Evolutionary conservation across 2,797 vertebrate genomes (phyloP).

Genomic region (Spheniscus humboldti): DNA sequence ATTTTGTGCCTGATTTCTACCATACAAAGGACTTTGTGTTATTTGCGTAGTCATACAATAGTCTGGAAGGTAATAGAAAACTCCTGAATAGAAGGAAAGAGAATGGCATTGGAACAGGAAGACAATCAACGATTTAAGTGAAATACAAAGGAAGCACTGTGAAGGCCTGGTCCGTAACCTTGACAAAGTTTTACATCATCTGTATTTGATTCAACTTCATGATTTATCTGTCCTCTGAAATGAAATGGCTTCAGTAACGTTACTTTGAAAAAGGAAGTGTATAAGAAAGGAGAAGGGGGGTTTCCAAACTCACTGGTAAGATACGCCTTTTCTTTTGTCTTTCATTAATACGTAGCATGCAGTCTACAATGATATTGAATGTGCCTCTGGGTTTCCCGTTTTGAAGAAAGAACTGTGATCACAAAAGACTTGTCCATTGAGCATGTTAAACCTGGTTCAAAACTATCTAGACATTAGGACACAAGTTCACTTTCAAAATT

Average conservation of each 20-base stretch:
- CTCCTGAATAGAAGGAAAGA: conserved; percentile 77
- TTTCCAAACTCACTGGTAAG: background rate
- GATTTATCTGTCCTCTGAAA: conserved; percentile 47
- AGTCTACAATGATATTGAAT: background rate
- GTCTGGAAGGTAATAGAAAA: conserved; percentile 72
- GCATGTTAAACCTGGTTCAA: background rate
- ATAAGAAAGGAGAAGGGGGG: background rate
- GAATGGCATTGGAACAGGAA: conserved; percentile 60
- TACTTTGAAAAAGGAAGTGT: background rate
- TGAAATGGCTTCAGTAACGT: background rate
- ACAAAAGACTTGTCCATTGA: background rate
- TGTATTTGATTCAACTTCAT: conserved; percentile 17
- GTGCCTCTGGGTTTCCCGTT: background rate
- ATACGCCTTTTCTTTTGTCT: background rate
- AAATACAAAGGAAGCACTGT: conserved; percentile 69
- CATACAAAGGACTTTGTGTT: conserved; percentile 66
- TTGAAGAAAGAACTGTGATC: background rate
- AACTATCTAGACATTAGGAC: background rate
- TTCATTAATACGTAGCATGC: background rate
- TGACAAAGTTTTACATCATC: conserved; percentile 40
- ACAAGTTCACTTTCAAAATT: background rate
- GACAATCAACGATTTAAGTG: conserved; percentile 62
- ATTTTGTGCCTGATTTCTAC: conserved; percentile 40
- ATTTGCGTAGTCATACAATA: conserved; percentile 59
- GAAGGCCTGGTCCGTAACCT: conserved; percentile 24